phyloP scores from a whole-genome alignment of 1,140 invertebrate genomes.

The Macrotrachela quadricornifera region DNA sequence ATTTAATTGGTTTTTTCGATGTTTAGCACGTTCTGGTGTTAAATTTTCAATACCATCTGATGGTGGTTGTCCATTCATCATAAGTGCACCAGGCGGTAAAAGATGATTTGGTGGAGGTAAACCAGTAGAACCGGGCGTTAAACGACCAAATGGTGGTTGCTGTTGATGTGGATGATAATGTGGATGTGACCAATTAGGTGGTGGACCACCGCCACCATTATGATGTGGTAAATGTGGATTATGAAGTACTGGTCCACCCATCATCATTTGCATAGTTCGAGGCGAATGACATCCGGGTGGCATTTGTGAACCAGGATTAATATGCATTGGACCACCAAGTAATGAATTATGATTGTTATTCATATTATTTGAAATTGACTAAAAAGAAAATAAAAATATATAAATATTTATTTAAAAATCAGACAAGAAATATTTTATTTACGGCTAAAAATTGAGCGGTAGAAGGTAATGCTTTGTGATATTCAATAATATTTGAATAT shows the following conservation, averaged over 20 bases:
- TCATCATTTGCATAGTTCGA: no score
- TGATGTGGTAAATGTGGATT: constrained; percentile 8
- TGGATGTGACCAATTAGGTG: neutral
- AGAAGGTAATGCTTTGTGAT: constrained; percentile 73
- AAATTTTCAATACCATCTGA: constrained; percentile 9
- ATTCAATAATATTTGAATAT: constrained; percentile 71
- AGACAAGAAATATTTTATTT: no score
- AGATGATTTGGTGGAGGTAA: constrained; percentile 12
- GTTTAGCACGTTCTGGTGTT: constrained; percentile 12
- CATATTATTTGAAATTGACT: no score
- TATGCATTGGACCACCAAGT: no score
- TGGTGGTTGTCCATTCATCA: constrained; percentile 10
- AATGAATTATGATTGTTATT: no score
- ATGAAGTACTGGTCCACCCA: constrained; percentile 9
- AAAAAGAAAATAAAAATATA: no score
- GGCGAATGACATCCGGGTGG: no score
- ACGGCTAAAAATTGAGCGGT: constrained; percentile 30
- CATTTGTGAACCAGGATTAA: no score
- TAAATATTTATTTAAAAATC: no score
- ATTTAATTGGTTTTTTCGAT: constrained; percentile 10
- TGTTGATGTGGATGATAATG: neutral
- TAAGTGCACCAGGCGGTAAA: constrained; percentile 9
- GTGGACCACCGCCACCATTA: constrained; percentile 10
- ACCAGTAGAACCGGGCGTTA: constrained; percentile 14
- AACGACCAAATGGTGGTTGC: neutral